Evolutionary conservation across 2,113 vertebrate species (phyloP).

Genomic region (Drymodes brunneopygia): DNA sequence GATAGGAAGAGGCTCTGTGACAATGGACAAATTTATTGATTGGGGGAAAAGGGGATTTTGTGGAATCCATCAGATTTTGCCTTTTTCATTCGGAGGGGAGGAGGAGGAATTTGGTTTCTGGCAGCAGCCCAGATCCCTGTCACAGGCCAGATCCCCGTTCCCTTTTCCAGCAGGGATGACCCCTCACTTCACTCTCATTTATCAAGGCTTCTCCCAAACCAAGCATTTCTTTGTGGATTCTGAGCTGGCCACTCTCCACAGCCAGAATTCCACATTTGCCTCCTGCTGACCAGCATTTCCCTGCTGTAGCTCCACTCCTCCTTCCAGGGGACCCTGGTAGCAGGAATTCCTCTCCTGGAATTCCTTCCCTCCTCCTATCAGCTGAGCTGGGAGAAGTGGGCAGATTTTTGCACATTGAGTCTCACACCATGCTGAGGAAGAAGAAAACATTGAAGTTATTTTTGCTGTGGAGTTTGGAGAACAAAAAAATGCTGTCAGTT

Average conservation of each 20-base stretch:
- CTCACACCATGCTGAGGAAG: not conserved
- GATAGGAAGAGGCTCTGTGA: not conserved
- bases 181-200: not conserved
- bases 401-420: not conserved
- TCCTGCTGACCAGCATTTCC: not conserved
- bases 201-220: not conserved
- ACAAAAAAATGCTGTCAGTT: not conserved
- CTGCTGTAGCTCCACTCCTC: not conserved
- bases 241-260: not conserved
- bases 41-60: rapidly evolving
- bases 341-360: not conserved
- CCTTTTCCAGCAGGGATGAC: not conserved
- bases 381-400: not conserved
- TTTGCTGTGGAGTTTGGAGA: not conserved
- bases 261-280: not conserved
- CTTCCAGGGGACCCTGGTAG: not conserved
- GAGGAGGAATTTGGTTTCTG: not conserved
- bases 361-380: not conserved
- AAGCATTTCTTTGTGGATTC: not conserved
- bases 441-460: not conserved
- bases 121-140: not conserved
- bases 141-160: not conserved
- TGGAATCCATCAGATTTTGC: not conserved
- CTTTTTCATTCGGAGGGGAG: not conserved
- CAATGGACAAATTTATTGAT: not conserved